Conservation (phyloP, 2,797 vertebrate species). For the Dryobates pubescens region DNA sequence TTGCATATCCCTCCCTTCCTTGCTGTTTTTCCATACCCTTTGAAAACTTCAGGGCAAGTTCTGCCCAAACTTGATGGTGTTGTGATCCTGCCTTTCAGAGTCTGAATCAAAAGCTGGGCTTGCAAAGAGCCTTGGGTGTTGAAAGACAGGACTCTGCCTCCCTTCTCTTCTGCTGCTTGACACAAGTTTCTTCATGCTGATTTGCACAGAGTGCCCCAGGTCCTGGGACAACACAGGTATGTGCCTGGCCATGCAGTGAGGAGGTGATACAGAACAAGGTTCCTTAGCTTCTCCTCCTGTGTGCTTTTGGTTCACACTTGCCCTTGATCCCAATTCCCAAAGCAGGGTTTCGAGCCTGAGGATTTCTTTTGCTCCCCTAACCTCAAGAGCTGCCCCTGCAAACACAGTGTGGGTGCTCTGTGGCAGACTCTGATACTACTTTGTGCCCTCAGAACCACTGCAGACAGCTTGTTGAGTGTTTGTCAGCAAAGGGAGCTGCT, state of each 20-base stretch:
- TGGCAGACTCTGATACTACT: neutral
- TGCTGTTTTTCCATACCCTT: neutral
- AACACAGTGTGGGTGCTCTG: accelerated
- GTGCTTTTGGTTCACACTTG: neutral
- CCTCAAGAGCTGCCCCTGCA: neutral
- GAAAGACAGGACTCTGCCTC: neutral
- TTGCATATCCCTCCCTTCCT: accelerated
- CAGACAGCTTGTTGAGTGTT: neutral
- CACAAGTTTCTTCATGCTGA: neutral
- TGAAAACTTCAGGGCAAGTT: neutral
- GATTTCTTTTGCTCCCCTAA: accelerated
- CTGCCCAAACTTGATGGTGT: neutral
- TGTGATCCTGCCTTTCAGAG: neutral
- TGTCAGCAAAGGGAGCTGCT: neutral
- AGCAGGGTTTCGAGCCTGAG: neutral
- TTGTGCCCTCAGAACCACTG: neutral
- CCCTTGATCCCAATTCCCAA: neutral
- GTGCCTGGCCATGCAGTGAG: accelerated
- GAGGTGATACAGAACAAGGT: too few species aligned
- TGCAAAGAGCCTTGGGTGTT: neutral
- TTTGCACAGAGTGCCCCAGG: neutral
- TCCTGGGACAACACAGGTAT: accelerated
- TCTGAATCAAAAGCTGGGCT: neutral
- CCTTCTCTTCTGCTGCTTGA: neutral
- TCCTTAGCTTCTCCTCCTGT: neutral